These are phyloP conservation scores for Lordiphosa clarofinis DNA, from an alignment of 1,140 invertebrate species.

Conservation along the genomic window DNA sequence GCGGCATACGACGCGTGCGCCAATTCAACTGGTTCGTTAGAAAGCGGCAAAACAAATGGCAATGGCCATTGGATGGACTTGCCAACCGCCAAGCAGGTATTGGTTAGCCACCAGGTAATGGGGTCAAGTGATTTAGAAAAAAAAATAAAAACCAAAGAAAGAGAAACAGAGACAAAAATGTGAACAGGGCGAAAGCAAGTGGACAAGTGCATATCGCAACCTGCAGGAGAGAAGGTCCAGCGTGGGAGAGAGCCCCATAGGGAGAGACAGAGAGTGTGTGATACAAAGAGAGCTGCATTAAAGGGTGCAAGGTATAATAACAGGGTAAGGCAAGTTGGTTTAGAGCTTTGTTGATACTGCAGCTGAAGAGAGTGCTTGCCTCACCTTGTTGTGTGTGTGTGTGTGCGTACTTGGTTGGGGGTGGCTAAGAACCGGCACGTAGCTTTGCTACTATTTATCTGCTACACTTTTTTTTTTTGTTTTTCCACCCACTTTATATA, in stretches of 20 bases:
- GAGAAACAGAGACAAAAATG: constrained; percentile 30
- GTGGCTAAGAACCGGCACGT: constrained; percentile 46
- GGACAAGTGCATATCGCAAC: constrained; percentile 56
- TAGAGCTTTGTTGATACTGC: too few species aligned
- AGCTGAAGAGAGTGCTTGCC: too few species aligned
- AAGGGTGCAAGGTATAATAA: constrained; percentile 28
- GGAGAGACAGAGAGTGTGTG: not conserved
- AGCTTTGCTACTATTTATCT: constrained; percentile 52
- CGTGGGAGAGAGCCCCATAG: constrained; percentile 28
- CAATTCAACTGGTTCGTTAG: constrained; percentile 74
- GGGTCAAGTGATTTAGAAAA: constrained; percentile 74
- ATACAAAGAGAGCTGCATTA: constrained; percentile 18
- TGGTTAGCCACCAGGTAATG: constrained; percentile 69
- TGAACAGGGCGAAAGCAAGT: constrained; percentile 42
- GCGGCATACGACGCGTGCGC: constrained; percentile 57
- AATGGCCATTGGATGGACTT: constrained; percentile 5
- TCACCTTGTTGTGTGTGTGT: constrained; percentile 4
- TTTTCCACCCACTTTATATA: constrained; percentile 19
- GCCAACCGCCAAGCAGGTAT: constrained; percentile 34
- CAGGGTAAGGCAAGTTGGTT: too few species aligned
- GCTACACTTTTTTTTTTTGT: constrained; percentile 25
- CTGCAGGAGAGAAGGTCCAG: constrained; percentile 39
- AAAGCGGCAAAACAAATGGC: constrained; percentile 74
- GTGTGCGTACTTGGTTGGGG: constrained; percentile 38
- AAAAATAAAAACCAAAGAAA: constrained; percentile 28